A percentile compares a stretch with the other conserved stretches of the same genome.
Conservation (phyloP, 2,113 vertebrate species). For the Fregata magnificens region DNA sequence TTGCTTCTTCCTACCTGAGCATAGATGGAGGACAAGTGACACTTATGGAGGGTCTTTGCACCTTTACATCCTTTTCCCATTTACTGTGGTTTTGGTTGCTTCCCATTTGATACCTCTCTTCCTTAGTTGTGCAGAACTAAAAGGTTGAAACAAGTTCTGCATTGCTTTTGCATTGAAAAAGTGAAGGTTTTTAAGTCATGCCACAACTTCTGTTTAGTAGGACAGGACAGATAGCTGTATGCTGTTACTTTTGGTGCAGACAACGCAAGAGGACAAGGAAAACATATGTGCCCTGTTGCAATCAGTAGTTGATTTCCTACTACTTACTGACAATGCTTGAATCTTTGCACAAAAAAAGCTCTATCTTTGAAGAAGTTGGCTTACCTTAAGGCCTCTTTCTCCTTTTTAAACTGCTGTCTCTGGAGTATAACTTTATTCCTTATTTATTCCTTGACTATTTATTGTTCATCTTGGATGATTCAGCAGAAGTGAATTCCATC, state of each 20-base stretch:
- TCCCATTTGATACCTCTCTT: background rate
- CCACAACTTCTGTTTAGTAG: background rate
- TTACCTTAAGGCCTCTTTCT: background rate
- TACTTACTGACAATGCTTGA: background rate
- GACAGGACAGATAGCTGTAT: background rate
- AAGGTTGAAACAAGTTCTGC: background rate
- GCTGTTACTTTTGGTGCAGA: background rate
- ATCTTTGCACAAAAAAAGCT: background rate
- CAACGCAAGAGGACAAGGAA: background rate
- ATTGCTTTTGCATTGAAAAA: background rate
- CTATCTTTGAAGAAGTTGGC: background rate
- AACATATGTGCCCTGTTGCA: rapidly evolving
- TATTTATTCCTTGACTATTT: background rate
- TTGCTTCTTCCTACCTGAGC: background rate
- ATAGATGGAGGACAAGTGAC: background rate
- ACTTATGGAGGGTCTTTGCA: background rate
- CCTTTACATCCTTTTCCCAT: background rate
- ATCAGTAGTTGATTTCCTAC: background rate
- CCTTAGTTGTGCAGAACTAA: background rate
- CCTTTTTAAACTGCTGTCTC: background rate
- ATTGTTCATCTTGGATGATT: background rate
- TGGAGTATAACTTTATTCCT: background rate
- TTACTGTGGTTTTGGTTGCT: background rate
- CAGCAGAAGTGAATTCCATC: background rate
- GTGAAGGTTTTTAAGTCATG: background rate